Conservation (phyloP, 2,797 vertebrate genomes). For the Scarus forsteni region DNA sequence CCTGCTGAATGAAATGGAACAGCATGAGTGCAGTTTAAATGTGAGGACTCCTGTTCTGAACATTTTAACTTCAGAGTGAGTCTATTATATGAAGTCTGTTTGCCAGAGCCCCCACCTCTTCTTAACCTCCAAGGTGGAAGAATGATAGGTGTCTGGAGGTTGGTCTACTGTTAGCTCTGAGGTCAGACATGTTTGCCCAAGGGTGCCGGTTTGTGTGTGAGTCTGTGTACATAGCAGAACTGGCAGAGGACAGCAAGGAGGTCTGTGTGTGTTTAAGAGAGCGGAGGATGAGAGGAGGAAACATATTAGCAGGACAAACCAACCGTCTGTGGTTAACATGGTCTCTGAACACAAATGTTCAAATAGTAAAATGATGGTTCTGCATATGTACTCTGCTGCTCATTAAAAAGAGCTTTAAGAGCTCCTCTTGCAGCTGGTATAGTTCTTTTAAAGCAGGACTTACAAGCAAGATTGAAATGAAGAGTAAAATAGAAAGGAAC, state of each 20-base stretch:
- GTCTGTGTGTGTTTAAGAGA: slow-evolving; percentile 38
- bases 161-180: slow-evolving; percentile 70
- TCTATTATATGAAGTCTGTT: slow-evolving; percentile 74
- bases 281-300: slow-evolving; percentile 31
- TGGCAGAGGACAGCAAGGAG: slow-evolving; percentile 36
- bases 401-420: slow-evolving; percentile 72
- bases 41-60: slow-evolving; percentile 48
- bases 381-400: slow-evolving; percentile 62
- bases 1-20: neutral
- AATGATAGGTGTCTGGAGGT: slow-evolving; percentile 65
- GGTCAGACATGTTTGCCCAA: slow-evolving; percentile 73
- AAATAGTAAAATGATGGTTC: slow-evolving; percentile 74
- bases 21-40: slow-evolving; percentile 15
- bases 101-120: slow-evolving; percentile 55
- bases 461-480: slow-evolving; percentile 31
- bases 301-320: slow-evolving; percentile 39
- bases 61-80: slow-evolving; percentile 65
- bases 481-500: neutral
- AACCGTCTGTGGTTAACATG: slow-evolving; percentile 39
- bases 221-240: slow-evolving; percentile 31
- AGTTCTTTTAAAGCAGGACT: slow-evolving; percentile 36
- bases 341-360: slow-evolving; percentile 52
- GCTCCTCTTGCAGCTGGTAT: slow-evolving; percentile 2
- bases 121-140: slow-evolving; percentile 59
- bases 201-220: slow-evolving; percentile 40